phyloP scores from a whole-genome alignment of 2,888 invertebrate genomes.

The Drosophila multiciliata region DNA sequence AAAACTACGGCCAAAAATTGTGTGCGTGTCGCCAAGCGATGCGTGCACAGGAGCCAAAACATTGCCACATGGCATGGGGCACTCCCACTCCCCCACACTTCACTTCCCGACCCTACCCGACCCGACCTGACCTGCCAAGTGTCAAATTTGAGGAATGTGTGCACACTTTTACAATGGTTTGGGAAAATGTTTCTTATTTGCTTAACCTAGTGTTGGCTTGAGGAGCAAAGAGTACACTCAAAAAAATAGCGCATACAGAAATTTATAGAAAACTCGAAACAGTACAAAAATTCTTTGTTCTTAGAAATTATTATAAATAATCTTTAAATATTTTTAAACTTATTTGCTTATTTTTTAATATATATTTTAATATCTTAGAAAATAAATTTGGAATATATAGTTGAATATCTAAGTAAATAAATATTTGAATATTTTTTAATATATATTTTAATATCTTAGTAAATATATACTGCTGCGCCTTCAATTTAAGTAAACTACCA shows the following conservation, averaged over 20 bases:
- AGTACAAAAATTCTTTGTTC: too few relatives aligned
- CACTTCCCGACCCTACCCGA: conserved; percentile 14
- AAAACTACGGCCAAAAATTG: conserved; percentile 33
- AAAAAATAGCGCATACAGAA: not conserved
- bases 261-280: rapidly evolving
- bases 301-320: too few relatives aligned
- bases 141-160: conserved; percentile 42
- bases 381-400: too few relatives aligned
- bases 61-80: conserved; percentile 20
- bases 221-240: not conserved
- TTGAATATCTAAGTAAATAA: too few relatives aligned
- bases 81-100: not conserved
- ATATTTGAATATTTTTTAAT: too few relatives aligned
- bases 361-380: too few relatives aligned
- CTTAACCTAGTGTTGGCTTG: not conserved
- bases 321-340: too few relatives aligned
- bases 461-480: too few relatives aligned
- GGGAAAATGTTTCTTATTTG: not conserved
- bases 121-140: conserved; percentile 26
- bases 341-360: too few relatives aligned
- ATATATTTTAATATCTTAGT: too few relatives aligned
- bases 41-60: conserved; percentile 41
- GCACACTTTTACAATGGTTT: not conserved
- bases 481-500: too few relatives aligned
- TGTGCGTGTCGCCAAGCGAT: conserved; percentile 13